Base-by-base conservation (phyloP, 2,113 vertebrate genomes). In the Aldabrachelys gigantea region DNA sequence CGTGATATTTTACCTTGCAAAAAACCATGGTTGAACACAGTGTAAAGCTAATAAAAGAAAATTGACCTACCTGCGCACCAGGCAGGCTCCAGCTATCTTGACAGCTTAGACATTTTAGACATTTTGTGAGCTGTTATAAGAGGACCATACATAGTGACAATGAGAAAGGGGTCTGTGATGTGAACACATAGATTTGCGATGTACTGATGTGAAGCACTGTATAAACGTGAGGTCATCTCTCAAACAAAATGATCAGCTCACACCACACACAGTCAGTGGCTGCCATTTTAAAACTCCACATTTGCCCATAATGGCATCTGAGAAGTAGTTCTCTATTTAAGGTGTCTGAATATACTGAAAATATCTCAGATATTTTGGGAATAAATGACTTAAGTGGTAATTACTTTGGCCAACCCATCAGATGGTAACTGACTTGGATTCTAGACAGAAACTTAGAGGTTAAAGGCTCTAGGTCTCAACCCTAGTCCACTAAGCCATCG, bases 301-400 rank as follows among this genome's bases (percentile, higher is more conserved):
- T 38, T 72, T 72, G n/a, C 65, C 65, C n/a, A 19, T 72, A 69
- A 44, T 44, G 25, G 21, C 10, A 14, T 29, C 75, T 16, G 41
- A 78, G 31, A 93, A 35, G 76, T 95, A 83, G 93, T 97, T 47
- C 6, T 95, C 90, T 92, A 91, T 96, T 81, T 89, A 87, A 93
- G 83, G 83, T 86, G 89, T 94, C 90, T 89, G 91, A 90, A 56
- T 69, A 92, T 69, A 94, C 54, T 93, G 94, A 94, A 72, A 80
- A 76, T 57, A 87, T 89, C 89, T 94, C 91, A 94, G 86, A 94
- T 94, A 91, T 83, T 93, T 50, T 54, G 47, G 1, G 89, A 93
- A 96, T 91, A 96, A 93, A 93, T 95, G 78, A 92, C 22, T 47
- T 69, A 89, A 59, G 90, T 93, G 56, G 85, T 87, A 91, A 91